Conservation (phyloP, 2,888 invertebrate species). For the Drosophila putrida region DNA sequence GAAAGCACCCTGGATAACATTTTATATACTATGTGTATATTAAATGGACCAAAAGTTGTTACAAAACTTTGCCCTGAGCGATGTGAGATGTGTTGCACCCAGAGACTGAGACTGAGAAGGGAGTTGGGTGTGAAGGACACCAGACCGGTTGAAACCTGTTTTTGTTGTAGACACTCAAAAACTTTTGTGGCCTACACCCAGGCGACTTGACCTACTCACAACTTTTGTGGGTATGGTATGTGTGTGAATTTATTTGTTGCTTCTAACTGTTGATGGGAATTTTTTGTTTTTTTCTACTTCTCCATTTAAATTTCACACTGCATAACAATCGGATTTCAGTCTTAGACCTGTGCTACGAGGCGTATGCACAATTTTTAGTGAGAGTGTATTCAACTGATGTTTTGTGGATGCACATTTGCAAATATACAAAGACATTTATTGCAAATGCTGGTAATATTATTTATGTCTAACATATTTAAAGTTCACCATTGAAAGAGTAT, state of each 20-base stretch:
- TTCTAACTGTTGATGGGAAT: conserved; percentile 20
- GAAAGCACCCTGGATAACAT: conserved; percentile 50
- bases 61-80: conserved; percentile 58
- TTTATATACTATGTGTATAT: conserved; percentile 55
- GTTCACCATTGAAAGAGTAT: background rate
- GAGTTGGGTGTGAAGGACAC: conserved; percentile 44
- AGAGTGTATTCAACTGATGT: conserved; percentile 1
- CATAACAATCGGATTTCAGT: conserved; percentile 12
- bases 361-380: conserved; percentile 37
- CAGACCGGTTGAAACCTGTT: conserved; percentile 46
- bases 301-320: conserved; percentile 25
- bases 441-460: background rate
- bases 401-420: background rate
- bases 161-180: conserved; percentile 50
- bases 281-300: conserved; percentile 1
- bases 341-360: background rate
- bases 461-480: background rate
- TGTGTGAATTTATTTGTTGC: conserved; percentile 43
- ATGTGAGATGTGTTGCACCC: conserved; percentile 26
- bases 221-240: conserved; percentile 15
- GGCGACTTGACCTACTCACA: conserved; percentile 70
- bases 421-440: background rate
- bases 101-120: background rate
- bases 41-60: conserved; percentile 73
- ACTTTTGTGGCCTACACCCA: conserved; percentile 62